These are phyloP conservation scores for Lycophotia porphyrea DNA, from an alignment of 2,888 invertebrate genomes.

Conservation along the genomic window DNA sequence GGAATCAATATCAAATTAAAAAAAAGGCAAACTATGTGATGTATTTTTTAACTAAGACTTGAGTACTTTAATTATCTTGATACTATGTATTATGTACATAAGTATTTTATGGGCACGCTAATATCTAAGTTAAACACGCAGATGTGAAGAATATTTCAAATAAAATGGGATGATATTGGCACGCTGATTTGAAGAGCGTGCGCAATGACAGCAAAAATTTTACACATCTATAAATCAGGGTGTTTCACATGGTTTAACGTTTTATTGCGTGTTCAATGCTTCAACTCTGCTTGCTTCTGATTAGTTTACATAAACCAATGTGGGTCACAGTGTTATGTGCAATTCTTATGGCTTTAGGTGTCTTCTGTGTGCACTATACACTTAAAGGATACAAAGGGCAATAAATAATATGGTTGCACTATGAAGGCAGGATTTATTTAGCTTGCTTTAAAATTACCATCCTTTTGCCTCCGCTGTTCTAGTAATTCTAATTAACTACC, in stretches of 20 bases:
- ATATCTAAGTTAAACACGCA: conserved; percentile 3
- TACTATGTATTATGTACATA: neutral
- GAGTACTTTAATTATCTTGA: conserved; percentile 5
- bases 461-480: neutral
- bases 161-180: conserved; percentile 17
- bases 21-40: conserved; percentile 1
- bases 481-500: neutral
- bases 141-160: conserved; percentile 8
- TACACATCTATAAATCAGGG: conserved; percentile 2
- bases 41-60: neutral
- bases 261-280: conserved; percentile 30
- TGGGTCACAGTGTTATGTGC: neutral
- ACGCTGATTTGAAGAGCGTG: conserved; percentile 13
- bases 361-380: conserved; percentile 3
- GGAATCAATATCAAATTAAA: conserved; percentile 22
- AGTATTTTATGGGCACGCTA: neutral
- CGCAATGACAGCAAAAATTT: conserved; percentile 2
- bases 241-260: conserved; percentile 43
- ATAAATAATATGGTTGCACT: neutral
- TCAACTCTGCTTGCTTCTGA: conserved; percentile 9
- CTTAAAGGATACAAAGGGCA: conserved; percentile 1
- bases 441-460: neutral
- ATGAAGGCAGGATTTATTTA: neutral
- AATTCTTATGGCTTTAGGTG: neutral
- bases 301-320: conserved; percentile 4